These are phyloP conservation scores for Rhinichthys osculus DNA, from an alignment of 2,797 vertebrate species.

Conservation along the genomic window DNA sequence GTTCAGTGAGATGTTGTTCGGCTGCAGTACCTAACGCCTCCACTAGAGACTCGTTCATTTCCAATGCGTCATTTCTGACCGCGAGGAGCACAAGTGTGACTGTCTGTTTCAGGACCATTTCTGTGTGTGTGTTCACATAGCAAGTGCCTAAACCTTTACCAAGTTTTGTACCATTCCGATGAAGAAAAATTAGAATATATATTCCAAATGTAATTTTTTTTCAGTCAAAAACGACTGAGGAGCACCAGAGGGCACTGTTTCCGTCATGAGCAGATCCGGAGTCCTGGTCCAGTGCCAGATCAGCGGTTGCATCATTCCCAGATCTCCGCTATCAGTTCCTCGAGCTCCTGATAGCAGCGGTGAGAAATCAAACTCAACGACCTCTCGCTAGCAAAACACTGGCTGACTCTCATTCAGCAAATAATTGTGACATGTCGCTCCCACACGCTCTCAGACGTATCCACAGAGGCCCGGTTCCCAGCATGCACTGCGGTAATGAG, in stretches of 20 bases:
- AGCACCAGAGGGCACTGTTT: not conserved
- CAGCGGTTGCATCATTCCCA: slow-evolving; percentile 9
- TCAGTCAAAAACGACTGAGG: too few relatives aligned
- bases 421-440: slow-evolving; percentile 13
- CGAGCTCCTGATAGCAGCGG: slow-evolving; percentile 41
- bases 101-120: too few relatives aligned
- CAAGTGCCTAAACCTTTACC: too few relatives aligned
- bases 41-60: too few relatives aligned
- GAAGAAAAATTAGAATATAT: too few relatives aligned
- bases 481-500: not conserved
- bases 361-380: slow-evolving; percentile 44
- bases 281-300: not conserved
- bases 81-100: too few relatives aligned
- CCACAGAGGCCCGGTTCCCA: slow-evolving; percentile 1
- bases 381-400: slow-evolving; percentile 6
- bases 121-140: too few relatives aligned
- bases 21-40: too few relatives aligned
- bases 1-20: too few relatives aligned
- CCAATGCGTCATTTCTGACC: too few relatives aligned
- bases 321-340: slow-evolving; percentile 15
- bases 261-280: not conserved
- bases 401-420: not conserved
- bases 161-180: too few relatives aligned
- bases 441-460: not conserved
- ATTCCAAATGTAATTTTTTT: too few relatives aligned